Evolutionary conservation across 2,797 vertebrate genomes (phyloP), one percentile per base, ranked within the genome.

Genomic region (Mormyrus hasselquistii): DNA sequence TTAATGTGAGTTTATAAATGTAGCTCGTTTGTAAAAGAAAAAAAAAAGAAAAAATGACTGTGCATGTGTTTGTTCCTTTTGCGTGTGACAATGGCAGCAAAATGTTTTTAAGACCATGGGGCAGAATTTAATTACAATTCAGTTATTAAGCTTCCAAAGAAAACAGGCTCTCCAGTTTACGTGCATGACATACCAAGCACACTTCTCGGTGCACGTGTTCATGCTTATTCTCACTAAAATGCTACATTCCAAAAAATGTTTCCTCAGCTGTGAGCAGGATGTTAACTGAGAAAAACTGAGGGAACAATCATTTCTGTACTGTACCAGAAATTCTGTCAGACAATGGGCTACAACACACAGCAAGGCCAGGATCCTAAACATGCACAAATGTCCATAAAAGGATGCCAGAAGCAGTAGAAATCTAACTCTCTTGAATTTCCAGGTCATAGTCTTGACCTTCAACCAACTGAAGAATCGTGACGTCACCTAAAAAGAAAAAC

Each of bases 91-190:
- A 79, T 47, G 73, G 73, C 16, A 79, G 73, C 14, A 79, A 79
- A 79, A 44, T 79, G 73, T 79, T 79, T 44, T 79, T 79, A 79
- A 79, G 73, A 47, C 73, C 73, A 79, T n/a, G 14, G 38, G 38
- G 6, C 38, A 79, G 73, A 79, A 44, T 79, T 79, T 79, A 79
- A 79, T 79, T 79, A 47, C 73, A 79, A 47, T 79, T 79, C 73
- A 79, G 73, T 79, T 79, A 79, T 79, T 79, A 79, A 79, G 73
- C 73, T 79, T 79, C 73, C 73, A 79, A 79, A 79, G 16, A 44
- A 79, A 79, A n/a, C 41, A 19, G 47, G 38, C 6, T n/a, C 41
- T 79, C 38, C 73, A n/a, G 73, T 79, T 16, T 79, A 44, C 7
- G 19, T 47, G 73, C 41, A n/a, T 47, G 2, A 79, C 41, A 47